Conservation (phyloP, 2,888 invertebrate species). For the Imbricaverruca yamaguchii region DNA sequence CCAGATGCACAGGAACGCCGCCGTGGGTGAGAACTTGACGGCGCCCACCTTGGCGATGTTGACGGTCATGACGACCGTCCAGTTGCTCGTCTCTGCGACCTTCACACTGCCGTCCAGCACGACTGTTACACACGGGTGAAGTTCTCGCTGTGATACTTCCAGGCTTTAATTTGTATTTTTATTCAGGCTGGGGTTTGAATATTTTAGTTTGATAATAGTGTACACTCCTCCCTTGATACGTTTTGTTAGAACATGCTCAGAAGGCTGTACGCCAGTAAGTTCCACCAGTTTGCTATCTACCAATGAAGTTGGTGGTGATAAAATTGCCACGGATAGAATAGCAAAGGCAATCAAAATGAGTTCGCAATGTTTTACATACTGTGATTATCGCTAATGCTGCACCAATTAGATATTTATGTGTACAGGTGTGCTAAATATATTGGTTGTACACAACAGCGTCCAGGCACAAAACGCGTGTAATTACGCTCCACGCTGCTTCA, state of each 20-base stretch:
- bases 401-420: no score
- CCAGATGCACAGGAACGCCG: background rate
- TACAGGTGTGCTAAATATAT: no score
- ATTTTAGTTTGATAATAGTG: background rate
- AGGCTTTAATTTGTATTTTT: background rate
- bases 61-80: background rate
- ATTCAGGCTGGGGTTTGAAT: background rate
- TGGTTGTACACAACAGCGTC: background rate
- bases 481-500: no score
- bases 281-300: background rate
- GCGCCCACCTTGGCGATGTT: slow-evolving; percentile 1
- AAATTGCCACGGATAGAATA: no score
- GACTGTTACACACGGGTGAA: no score
- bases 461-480: no score
- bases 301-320: no score
- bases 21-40: slow-evolving; percentile 16
- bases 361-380: no score
- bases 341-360: no score
- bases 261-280: background rate
- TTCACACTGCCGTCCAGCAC: background rate
- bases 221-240: background rate
- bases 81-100: background rate
- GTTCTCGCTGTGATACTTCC: background rate
- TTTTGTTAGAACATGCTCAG: background rate
- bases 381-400: no score